Evolutionary conservation across 2,888 invertebrate species (phyloP).

Genomic region (Helicoverpa assulta): DNA sequence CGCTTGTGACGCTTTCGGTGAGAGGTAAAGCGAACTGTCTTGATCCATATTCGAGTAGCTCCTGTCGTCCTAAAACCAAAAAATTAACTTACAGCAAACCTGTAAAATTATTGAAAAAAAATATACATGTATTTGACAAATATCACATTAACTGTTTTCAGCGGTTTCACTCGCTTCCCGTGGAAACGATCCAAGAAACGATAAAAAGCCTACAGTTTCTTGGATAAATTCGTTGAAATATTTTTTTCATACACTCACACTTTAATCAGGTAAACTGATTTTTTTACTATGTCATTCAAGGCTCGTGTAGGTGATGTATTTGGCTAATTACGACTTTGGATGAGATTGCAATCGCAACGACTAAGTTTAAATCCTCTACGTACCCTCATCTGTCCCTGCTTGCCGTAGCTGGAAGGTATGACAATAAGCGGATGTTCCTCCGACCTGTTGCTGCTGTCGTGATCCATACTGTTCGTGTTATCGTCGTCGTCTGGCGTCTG

Average conservation of each 20-base stretch:
- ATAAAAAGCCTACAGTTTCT: too few species aligned
- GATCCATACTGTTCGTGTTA: slow-evolving; percentile 47
- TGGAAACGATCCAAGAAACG: too few species aligned
- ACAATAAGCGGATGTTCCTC: slow-evolving; percentile 78
- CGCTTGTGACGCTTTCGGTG: slow-evolving; percentile 68
- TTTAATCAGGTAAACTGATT: too few species aligned
- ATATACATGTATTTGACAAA: too few species aligned
- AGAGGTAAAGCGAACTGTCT: slow-evolving; percentile 69
- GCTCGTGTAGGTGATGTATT: too few species aligned
- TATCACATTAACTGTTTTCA: too few species aligned
- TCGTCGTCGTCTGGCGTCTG: slow-evolving; percentile 55
- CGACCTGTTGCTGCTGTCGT: slow-evolving; percentile 45
- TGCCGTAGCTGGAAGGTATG: slow-evolving; percentile 71
- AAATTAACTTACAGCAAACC: neutral
- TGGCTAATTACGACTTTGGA: too few species aligned
- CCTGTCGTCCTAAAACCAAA: slow-evolving; percentile 65
- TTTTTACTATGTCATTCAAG: too few species aligned
- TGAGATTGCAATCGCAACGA: neutral
- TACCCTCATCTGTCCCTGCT: slow-evolving; percentile 53
- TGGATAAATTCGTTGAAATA: too few species aligned
- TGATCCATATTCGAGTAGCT: slow-evolving; percentile 67
- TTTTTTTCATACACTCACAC: too few species aligned
- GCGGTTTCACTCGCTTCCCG: too few species aligned
- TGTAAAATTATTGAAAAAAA: too few species aligned
- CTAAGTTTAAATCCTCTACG: neutral